Evolutionary conservation across 2,113 vertebrate species (phyloP).

Genomic region (Hassar affinis): DNA sequence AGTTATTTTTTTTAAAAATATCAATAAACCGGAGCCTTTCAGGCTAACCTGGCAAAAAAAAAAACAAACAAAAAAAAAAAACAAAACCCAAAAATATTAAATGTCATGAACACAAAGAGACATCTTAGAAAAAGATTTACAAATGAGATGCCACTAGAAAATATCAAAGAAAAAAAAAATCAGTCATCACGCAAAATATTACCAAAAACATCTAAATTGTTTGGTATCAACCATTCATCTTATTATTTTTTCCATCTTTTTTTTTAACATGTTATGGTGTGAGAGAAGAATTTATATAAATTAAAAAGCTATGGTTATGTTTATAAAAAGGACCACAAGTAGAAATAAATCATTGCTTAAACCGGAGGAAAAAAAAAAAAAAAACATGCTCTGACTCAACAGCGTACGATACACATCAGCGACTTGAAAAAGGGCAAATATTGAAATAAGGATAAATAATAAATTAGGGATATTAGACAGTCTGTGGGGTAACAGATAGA

Average conservation of each 20-base stretch:
- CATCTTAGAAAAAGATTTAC: slow-evolving; percentile 95
- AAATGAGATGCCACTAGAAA: slow-evolving; percentile 99
- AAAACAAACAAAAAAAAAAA: too few species aligned
- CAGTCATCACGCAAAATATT: slow-evolving; percentile 75
- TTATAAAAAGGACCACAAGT: slow-evolving; percentile 60
- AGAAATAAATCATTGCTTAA: slow-evolving; percentile 69
- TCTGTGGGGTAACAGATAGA: slow-evolving; percentile 61
- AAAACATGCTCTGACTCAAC: slow-evolving; percentile 75
- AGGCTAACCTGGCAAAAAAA: slow-evolving; percentile 90
- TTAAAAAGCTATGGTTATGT: slow-evolving; percentile 64
- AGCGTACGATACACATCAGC: slow-evolving; percentile 74
- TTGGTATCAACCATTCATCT: slow-evolving; percentile 73
- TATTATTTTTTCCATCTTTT: slow-evolving; percentile 51
- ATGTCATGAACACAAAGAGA: slow-evolving; percentile 87
- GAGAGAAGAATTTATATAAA: slow-evolving; percentile 64
- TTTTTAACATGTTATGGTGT: slow-evolving; percentile 67
- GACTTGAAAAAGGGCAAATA: slow-evolving; percentile 69
- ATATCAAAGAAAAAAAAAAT: slow-evolving; percentile 70
- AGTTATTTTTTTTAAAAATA: slow-evolving; percentile 97
- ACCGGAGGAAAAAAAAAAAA: slow-evolving; percentile 51
- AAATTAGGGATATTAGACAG: slow-evolving; percentile 73
- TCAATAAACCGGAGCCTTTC: slow-evolving; percentile 90
- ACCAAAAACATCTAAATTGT: slow-evolving; percentile 78
- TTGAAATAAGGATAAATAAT: slow-evolving; percentile 76
- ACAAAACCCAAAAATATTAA: slow-evolving; percentile 90